Base-by-base conservation (phyloP, 2,888 invertebrate species). In the Campopleginae sp. region DNA sequence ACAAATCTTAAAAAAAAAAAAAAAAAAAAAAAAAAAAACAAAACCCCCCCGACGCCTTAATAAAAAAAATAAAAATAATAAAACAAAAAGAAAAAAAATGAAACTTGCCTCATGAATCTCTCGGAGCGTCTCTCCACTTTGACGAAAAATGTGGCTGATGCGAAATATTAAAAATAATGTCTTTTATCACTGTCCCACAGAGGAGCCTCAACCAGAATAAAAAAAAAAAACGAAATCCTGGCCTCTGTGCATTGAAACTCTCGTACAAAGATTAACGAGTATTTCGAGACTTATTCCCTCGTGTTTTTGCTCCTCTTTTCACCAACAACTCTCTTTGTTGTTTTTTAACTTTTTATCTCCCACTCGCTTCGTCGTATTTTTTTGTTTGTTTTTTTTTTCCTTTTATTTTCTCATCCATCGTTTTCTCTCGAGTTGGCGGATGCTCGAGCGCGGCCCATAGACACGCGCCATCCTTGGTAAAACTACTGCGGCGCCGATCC, bases 401-500 rank as follows among this genome's bases (percentile, higher is more conserved):
- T 38, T 58, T 61, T 74, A 31, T 51, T 78, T 46, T 58, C 71
- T 79, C 79, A 61, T 71, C 54, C 48, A 71, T 63, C 71, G 61
- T 79, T 79, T 58, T 42, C 58, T 58, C 58, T 68, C 46, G 19
- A 23, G 58, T 79, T 79, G 61, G 33, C 71, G 31, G 31, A 46
- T 75, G 33, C 58, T 23, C 31, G 8, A 8, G 8, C 10, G 8
- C 14, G 31, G 63, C 14, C 46, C 58, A 23, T 63, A 63, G 61
- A 71, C 70, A 71, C 79, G 70, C 74, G 48, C 66, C 44, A 66
- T 46, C 38, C 33, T 54, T 68, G 74, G 46, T 70, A 46, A n/a
- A 78, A 78, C 68, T n/a, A 68, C 61, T 61, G 71, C 77, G 84
- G 80, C 84, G 84, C 72, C 84, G 77, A 54, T 74, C 48, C 48